Evolutionary conservation across 1,140 invertebrate genomes (phyloP).

Genomic region (Chrysopa pallens): DNA sequence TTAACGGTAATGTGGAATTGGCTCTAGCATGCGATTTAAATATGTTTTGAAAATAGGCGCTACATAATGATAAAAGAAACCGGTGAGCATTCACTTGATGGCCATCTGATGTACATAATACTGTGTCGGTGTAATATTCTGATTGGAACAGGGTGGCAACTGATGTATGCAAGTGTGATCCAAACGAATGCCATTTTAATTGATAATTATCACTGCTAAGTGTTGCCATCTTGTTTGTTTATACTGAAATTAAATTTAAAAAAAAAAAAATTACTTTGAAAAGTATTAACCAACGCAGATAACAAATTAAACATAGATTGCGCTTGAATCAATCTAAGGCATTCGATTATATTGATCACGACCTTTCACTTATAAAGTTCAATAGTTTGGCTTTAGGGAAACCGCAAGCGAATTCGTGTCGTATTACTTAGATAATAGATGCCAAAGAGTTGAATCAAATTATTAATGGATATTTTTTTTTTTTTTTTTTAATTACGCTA

Average conservation of each 20-base stretch:
- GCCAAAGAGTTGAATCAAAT: too few species aligned
- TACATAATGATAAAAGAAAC: slow-evolving; percentile 69
- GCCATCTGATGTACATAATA: slow-evolving; percentile 61
- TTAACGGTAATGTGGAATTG: slow-evolving; percentile 36
- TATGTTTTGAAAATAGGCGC: slow-evolving; percentile 31
- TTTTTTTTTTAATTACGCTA: too few species aligned
- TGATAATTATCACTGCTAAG: slow-evolving; percentile 49
- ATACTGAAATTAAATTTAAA: not conserved
- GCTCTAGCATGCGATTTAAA: slow-evolving; percentile 31
- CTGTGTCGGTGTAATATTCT: slow-evolving; percentile 69
- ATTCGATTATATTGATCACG: not conserved
- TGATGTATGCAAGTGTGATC: slow-evolving; percentile 57
- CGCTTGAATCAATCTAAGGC: not conserved
- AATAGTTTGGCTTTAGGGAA: too few species aligned
- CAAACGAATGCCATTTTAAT: slow-evolving; percentile 72
- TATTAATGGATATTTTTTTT: too few species aligned
- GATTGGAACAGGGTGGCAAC: slow-evolving; percentile 59
- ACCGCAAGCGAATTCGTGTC: too few species aligned
- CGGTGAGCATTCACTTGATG: slow-evolving; percentile 69
- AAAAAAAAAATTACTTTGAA: not conserved
- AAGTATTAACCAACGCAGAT: not conserved
- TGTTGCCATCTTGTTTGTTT: not conserved
- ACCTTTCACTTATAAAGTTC: too few species aligned
- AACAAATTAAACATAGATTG: not conserved
- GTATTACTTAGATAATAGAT: too few species aligned